Evolutionary conservation across 2,888 invertebrate species (phyloP).

Genomic region (Anthrax anthrax): DNA sequence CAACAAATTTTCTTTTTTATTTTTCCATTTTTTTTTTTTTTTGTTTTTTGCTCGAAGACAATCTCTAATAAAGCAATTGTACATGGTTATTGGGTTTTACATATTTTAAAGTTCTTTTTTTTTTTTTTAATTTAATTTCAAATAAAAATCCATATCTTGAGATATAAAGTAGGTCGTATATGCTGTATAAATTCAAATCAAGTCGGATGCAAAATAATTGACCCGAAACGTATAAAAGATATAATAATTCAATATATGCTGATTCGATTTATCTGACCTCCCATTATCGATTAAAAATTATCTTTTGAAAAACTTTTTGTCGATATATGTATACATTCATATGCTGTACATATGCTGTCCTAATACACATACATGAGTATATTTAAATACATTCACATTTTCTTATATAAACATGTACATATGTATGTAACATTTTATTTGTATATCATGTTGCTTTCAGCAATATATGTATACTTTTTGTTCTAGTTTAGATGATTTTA

Average conservation of each 20-base stretch:
- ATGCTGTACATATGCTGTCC: background rate
- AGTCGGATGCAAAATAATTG: background rate
- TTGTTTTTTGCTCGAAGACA: too few species aligned
- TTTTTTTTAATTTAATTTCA: background rate
- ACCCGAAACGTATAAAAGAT: background rate
- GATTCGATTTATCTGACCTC: background rate
- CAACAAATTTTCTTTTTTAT: too few species aligned
- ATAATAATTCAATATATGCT: background rate
- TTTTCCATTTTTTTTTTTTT: too few species aligned
- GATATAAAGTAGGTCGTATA: background rate
- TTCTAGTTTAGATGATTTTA: too few species aligned
- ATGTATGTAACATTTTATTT: background rate
- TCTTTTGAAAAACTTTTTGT: background rate
- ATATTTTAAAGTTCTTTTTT: background rate
- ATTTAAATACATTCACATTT: background rate
- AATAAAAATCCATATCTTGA: background rate
- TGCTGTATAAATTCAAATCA: background rate
- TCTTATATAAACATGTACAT: background rate
- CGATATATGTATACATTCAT: background rate
- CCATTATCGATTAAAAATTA: background rate
- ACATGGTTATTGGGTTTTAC: background rate
- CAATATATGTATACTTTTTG: too few species aligned
- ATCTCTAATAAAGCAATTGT: too few species aligned
- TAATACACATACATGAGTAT: background rate
- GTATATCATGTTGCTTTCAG: background rate